Evolutionary conservation across 30 jellyfish, hydroid and myxozoan genomes (phyloP), one percentile per base, ranked within the genome.

Genomic region (Rhopilema esculentum): DNA sequence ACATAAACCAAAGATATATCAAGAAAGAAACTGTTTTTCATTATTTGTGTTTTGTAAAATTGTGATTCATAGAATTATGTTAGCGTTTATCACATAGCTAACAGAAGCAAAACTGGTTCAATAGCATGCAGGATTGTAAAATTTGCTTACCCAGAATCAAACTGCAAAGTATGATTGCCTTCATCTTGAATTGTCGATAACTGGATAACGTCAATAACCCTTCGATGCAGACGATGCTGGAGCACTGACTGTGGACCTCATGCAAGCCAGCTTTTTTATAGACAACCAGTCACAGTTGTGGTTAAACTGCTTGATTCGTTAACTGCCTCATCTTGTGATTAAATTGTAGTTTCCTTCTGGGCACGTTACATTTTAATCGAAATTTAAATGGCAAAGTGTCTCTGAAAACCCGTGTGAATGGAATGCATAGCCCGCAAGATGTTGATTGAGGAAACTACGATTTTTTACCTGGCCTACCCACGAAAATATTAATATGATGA

Each of bases 111-210:
- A n/a, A n/a, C n/a, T n/a, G n/a, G n/a, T n/a, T n/a, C n/a, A n/a
- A n/a, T n/a, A n/a, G n/a, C n/a, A n/a, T n/a, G n/a, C n/a, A n/a
- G n/a, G n/a, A n/a, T n/a, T n/a, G n/a, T n/a, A n/a, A n/a, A 40
- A 40, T 40, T 40, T 40, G 31, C 78, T 67, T 67, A 67, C 78
- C 78, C 49, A 67, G 31, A 26, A 67, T 67, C 78, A 67, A 67
- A 18, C 78, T 1, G 49, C 78, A 67, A 26, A 67, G 49, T 7
- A 67, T 67, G 28, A 67, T 15, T 1, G 4, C 8, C 78, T 67
- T 67, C 78, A 67, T 67, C 49, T 67, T 67, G 78, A 40, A 12
- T 2, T 40, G 57, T 40, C 57, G 57, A 40, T 40, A n/a, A n/a
- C n/a, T n/a, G 57, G 57, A 2, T 40, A 40, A 40, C 57, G 6